Conservation (phyloP, 2,888 invertebrate genomes). For the Drosophila robusta region DNA sequence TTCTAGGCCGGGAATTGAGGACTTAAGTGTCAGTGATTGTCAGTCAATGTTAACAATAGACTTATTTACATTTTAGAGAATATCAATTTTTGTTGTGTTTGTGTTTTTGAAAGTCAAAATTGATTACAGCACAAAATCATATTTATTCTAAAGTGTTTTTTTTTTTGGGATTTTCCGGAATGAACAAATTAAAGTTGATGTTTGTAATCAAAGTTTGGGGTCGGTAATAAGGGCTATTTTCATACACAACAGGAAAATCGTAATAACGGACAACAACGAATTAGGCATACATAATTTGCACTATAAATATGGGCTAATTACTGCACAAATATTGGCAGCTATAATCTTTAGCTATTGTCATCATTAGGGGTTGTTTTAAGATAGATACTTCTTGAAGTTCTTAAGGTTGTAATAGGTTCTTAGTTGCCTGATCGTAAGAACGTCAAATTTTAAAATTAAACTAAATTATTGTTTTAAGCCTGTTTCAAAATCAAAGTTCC, state of each 20-base stretch:
- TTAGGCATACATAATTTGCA: no score
- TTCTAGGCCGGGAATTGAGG: conserved; percentile 51
- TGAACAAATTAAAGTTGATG: neutral
- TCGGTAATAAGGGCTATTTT: neutral
- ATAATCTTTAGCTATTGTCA: no score
- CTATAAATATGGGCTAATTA: no score
- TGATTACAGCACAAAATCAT: neutral
- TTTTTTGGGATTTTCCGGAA: neutral
- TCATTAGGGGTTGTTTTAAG: no score
- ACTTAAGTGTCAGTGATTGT: no score
- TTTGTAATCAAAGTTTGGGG: neutral
- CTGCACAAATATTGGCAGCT: no score
- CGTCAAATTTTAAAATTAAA: conserved; percentile 16
- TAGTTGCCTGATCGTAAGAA: conserved; percentile 9
- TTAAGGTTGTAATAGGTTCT: neutral
- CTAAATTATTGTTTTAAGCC: conserved; percentile 1
- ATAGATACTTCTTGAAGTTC: neutral
- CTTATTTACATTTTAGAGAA: neutral
- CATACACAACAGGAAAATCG: no score
- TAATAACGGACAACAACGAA: no score
- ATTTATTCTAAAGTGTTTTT: neutral
- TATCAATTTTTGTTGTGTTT: neutral
- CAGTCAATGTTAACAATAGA: conserved; percentile 5
- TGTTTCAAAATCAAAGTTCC: conserved; percentile 5
- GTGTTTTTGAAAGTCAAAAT: neutral